A percentile compares a stretch with the other conserved stretches of the same genome.
Evolutionary conservation across 2,888 invertebrate genomes (phyloP).

Genomic region (Hypselothyrea guttata): DNA sequence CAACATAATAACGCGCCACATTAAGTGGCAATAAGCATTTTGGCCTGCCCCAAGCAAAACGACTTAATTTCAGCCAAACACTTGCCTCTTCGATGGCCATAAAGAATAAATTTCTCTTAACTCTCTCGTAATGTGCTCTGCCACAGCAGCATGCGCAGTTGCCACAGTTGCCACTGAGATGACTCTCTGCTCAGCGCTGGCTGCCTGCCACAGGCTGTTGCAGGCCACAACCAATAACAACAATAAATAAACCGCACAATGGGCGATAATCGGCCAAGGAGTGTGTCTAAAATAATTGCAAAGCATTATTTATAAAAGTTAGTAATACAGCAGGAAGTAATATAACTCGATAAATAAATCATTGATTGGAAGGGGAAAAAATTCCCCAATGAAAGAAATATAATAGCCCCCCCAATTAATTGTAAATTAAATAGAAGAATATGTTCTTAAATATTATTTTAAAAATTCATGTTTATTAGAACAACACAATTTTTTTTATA

Average conservation of each 20-base stretch:
- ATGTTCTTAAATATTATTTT: too few species aligned
- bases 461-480: too few species aligned
- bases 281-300: too few species aligned
- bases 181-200: conserved; percentile 50
- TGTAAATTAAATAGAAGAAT: too few species aligned
- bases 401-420: too few species aligned
- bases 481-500: too few species aligned
- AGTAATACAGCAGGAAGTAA: too few species aligned
- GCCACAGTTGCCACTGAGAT: conserved; percentile 35
- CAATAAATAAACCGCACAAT: conserved; percentile 44
- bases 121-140: conserved; percentile 6
- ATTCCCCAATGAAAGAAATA: too few species aligned
- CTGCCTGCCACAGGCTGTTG: conserved; percentile 53
- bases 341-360: too few species aligned
- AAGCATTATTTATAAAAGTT: too few species aligned
- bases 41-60: conserved; percentile 29
- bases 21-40: conserved; percentile 58
- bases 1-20: conserved; percentile 59
- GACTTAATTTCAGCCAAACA: conserved; percentile 61
- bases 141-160: conserved; percentile 62
- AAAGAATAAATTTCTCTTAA: conserved; percentile 38
- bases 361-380: too few species aligned
- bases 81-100: conserved; percentile 54
- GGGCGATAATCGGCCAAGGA: too few species aligned
- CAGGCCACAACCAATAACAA: conserved; percentile 40